Evolutionary conservation across 1,140 invertebrate genomes (phyloP), one percentile per base, ranked within the genome.

Genomic region (Aphaenogaster floridana): DNA sequence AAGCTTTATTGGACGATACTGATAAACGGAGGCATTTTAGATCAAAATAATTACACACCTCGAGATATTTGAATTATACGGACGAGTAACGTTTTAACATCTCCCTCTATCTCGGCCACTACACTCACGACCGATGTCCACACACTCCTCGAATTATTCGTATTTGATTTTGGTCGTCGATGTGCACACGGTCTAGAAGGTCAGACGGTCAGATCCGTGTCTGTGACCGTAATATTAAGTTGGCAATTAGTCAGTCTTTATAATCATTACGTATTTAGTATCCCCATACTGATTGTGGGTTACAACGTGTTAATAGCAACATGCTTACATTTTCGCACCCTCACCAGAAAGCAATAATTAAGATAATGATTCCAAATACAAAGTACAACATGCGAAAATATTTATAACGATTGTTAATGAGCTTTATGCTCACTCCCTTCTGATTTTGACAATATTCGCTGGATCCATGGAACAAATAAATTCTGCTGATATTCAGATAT

Each of bases 111-210:
- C 0, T 28, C 21, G 13, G 5, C 13, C n/a, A 28, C 17, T 52
- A 8, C 13, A 0, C 13, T 59, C n/a, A 15, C 36, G 48, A 52
- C 2, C n/a, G 9, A 42, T 39, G 52, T 39, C 57, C 17, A 45
- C 21, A 63, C 8, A 45, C 15, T 48, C 28, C 3, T 59, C 52
- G 42, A 48, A 59, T 84, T 83, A 39, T 57, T 83, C 54, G 28
- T 5, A 9, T n/a, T 28, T 48, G 52, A 48, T 74, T 74, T 74
- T 45, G 69, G 8, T 28, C 42, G 54, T 28, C 9, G 11, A 11
- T 21, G 36, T 6, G 13, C 11, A 21, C 5, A 15, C 36, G 17
- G 11, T 9, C 21, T 8, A 78, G 5, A 78, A 34, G 52, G n/a
- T 59, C 72, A 3, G 36, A 3, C n/a, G n/a, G 3, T 63, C 15